phyloP scores from a whole-genome alignment of 1,140 invertebrate genomes.

The Penaeus vannamei region DNA sequence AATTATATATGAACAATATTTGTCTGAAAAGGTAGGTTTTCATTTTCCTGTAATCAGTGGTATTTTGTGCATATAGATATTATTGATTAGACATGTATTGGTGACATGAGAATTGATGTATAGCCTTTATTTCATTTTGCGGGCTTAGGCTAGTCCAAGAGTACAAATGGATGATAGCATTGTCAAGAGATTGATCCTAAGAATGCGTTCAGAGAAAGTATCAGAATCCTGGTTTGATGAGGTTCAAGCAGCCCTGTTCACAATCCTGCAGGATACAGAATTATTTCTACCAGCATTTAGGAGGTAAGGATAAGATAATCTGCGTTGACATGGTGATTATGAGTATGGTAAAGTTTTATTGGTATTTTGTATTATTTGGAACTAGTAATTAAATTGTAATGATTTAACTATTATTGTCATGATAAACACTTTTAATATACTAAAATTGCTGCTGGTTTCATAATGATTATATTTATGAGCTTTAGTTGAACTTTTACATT shows the following conservation, averaged over 20 bases:
- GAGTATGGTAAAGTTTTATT: too few species aligned
- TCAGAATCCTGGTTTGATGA: slow-evolving; percentile 89
- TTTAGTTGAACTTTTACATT: background rate
- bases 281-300: slow-evolving; percentile 65
- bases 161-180: slow-evolving; percentile 79
- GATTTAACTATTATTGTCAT: too few species aligned
- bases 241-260: slow-evolving; percentile 81
- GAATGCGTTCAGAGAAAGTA: slow-evolving; percentile 78
- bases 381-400: background rate
- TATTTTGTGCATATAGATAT: background rate
- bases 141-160: slow-evolving; percentile 76
- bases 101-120: too few species aligned
- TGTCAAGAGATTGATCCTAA: slow-evolving; percentile 78
- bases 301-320: slow-evolving; percentile 23
- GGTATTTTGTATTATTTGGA: background rate
- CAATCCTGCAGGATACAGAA: slow-evolving; percentile 77
- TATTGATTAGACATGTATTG: background rate
- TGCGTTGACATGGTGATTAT: too few species aligned
- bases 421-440: too few species aligned
- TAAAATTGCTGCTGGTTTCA: too few species aligned
- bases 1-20: slow-evolving; percentile 87
- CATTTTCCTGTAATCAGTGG: background rate
- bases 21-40: slow-evolving; percentile 80
- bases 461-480: too few species aligned
- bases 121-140: too few species aligned